Evolutionary conservation across 2,113 vertebrate species (phyloP).

Genomic region (Pagrus major): DNA sequence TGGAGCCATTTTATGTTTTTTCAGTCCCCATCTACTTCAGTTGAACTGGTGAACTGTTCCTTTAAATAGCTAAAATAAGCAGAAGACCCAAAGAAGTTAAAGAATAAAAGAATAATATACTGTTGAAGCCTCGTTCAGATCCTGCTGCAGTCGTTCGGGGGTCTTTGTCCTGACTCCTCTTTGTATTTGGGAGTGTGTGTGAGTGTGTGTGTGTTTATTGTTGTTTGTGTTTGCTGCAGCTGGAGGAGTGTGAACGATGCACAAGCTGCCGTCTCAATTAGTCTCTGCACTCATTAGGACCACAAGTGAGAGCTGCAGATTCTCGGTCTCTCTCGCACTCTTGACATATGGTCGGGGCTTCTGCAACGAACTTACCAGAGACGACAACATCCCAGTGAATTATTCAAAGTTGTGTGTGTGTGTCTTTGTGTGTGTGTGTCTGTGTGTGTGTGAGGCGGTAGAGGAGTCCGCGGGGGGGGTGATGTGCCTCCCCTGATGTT

Average conservation of each 20-base stretch:
- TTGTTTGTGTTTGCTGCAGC: conserved; percentile 40
- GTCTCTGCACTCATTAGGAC: conserved; percentile 57
- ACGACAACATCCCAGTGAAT: conserved; percentile 40
- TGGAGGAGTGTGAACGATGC: conserved; percentile 8
- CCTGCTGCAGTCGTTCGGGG: neutral
- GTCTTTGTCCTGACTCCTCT: neutral
- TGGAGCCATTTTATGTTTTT: too few relatives aligned
- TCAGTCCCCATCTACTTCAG: too few relatives aligned
- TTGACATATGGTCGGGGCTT: conserved; percentile 52
- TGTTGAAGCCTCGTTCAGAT: neutral
- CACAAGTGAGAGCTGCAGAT: conserved; percentile 27
- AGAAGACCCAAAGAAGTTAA: neutral
- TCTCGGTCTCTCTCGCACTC: conserved; percentile 6
- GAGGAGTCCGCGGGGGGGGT: neutral
- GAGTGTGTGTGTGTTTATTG: neutral
- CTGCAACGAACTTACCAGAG: conserved; percentile 24
- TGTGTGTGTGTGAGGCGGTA: neutral
- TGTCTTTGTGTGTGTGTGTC: neutral
- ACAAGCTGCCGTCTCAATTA: conserved; percentile 40
- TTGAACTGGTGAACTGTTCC: too few relatives aligned
- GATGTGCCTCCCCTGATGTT: neutral
- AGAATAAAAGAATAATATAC: neutral
- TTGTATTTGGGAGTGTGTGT: too few relatives aligned
- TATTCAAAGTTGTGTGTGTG: conserved; percentile 28
- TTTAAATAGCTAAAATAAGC: neutral